These are phyloP conservation scores for Anguilla japonica DNA, from an alignment of 2,113 vertebrate genomes.

Conservation along the genomic window DNA sequence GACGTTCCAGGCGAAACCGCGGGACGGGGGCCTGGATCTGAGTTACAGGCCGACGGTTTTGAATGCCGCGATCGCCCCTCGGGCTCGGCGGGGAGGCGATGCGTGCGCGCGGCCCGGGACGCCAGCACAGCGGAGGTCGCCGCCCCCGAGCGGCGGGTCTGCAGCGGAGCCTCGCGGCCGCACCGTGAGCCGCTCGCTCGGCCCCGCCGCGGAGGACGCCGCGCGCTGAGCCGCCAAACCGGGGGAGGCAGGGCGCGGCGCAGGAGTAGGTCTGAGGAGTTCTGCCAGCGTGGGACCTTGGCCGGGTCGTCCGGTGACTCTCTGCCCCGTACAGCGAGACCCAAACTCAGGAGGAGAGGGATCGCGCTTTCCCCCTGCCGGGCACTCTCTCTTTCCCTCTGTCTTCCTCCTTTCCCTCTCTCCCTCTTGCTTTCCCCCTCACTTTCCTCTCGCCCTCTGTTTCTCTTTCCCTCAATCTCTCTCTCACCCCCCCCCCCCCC, in stretches of 20 bases:
- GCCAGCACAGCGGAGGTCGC: neutral
- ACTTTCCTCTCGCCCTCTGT: neutral
- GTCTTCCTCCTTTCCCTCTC: neutral
- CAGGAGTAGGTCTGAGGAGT: no score
- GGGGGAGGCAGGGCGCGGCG: no score
- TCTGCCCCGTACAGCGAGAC: no score
- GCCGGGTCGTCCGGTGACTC: no score
- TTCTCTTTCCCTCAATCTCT: neutral
- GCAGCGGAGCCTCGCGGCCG: neutral
- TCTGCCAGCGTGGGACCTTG: no score
- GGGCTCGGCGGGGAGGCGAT: neutral
- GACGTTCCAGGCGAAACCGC: neutral
- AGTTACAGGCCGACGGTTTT: neutral
- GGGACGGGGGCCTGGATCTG: neutral
- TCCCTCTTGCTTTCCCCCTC: constrained; percentile 10
- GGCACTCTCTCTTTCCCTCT: neutral
- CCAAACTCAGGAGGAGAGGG: no score
- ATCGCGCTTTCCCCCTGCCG: neutral
- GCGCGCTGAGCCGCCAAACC: no score
- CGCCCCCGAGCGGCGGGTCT: neutral
- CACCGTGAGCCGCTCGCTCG: neutral
- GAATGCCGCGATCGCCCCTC: neutral
- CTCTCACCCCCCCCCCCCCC: neutral
- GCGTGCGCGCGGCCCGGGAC: neutral
- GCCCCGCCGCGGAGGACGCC: neutral